These are phyloP conservation scores for Metellina segmentata DNA, from an alignment of 2,888 invertebrate species.

Conservation along the genomic window DNA sequence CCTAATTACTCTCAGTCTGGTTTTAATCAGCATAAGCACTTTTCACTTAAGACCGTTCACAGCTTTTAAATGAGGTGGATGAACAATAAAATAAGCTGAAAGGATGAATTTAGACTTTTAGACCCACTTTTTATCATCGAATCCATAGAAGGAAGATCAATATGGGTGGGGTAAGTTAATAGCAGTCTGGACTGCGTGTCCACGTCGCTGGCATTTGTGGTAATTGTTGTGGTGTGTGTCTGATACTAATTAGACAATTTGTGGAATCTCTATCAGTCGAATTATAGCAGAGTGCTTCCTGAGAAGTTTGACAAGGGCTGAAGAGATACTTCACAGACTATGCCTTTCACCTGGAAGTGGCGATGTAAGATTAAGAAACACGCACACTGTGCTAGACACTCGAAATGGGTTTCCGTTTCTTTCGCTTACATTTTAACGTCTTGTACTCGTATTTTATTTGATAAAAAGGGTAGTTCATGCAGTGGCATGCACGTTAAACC, in stretches of 20 bases:
- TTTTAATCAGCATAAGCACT: conserved; percentile 64
- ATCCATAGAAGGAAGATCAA: conserved; percentile 49
- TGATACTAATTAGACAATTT: conserved; percentile 44
- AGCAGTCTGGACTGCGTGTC: conserved; percentile 25
- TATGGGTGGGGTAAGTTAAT: conserved; percentile 66
- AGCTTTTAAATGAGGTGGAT: conserved; percentile 6
- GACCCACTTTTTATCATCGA: conserved; percentile 17
- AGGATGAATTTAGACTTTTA: conserved; percentile 40
- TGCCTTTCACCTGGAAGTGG: conserved; percentile 10
- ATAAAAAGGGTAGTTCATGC: too few species aligned
- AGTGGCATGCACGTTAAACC: too few species aligned
- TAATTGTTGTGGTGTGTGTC: conserved; percentile 21
- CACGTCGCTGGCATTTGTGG: not conserved
- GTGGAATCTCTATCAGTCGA: conserved; percentile 3
- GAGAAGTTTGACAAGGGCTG: not conserved
- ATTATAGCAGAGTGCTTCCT: not conserved
- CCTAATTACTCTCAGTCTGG: conserved; percentile 57
- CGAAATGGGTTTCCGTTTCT: too few species aligned
- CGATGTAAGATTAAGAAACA: not conserved
- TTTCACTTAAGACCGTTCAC: not conserved
- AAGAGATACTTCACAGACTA: not conserved
- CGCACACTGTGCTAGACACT: not conserved
- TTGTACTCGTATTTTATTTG: too few species aligned
- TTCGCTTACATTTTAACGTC: too few species aligned
- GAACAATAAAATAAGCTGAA: conserved; percentile 42